Evolutionary conservation across 2,797 vertebrate species (phyloP).

Genomic region (Tenualosa thibaudeaui): DNA sequence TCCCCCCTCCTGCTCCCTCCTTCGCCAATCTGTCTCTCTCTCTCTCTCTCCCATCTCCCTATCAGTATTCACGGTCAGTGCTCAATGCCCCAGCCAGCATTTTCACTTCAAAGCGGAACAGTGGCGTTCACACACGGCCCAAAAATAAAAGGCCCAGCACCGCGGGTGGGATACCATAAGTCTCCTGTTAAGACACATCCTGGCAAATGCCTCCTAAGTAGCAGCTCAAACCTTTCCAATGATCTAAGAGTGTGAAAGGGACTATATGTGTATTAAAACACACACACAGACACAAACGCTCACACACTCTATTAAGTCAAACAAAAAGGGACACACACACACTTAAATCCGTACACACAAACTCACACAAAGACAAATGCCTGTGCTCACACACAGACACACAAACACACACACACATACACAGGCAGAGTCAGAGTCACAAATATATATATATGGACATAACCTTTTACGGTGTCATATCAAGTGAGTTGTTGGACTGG

Average conservation of each 20-base stretch:
- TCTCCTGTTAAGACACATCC: conserved; percentile 24
- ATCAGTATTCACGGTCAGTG: conserved; percentile 66
- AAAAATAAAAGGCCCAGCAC: conserved; percentile 56
- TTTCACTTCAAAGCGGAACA: conserved; percentile 64
- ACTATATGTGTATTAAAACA: background rate
- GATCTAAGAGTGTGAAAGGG: background rate
- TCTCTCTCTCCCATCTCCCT: background rate
- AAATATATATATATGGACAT: background rate
- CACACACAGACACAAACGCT: background rate
- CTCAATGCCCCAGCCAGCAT: conserved; percentile 61
- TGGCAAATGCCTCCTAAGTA: conserved; percentile 3
- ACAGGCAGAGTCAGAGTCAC: background rate
- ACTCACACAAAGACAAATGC: background rate
- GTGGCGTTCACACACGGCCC: conserved; percentile 46
- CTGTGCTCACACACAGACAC: background rate
- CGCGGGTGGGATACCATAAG: conserved; percentile 51
- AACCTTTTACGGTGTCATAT: conserved; percentile 11
- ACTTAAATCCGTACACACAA: conserved; percentile 20
- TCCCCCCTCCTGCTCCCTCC: background rate
- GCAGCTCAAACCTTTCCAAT: background rate
- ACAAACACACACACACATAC: background rate
- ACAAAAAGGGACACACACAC: background rate
- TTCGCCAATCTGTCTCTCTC: conserved; percentile 2
- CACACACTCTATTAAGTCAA: background rate
- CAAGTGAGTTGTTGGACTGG: background rate